These are phyloP conservation scores for Microtus oregoni DNA, from an alignment of 2,113 vertebrate genomes.

Conservation along the genomic window DNA sequence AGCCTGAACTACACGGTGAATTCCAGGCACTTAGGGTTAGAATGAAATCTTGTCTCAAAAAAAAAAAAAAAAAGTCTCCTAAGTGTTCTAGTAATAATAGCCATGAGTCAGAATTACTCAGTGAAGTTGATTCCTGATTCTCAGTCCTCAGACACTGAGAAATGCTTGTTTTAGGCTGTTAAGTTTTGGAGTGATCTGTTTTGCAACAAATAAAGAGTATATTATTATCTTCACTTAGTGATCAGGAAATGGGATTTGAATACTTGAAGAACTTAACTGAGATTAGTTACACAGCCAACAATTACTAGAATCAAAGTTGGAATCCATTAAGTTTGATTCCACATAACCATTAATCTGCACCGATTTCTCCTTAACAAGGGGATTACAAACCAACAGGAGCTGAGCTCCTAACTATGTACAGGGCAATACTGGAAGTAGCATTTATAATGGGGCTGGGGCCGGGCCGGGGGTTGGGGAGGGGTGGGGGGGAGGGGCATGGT, in stretches of 20 bases:
- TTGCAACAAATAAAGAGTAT: neutral
- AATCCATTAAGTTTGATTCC: neutral
- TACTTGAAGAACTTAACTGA: conserved; percentile 11
- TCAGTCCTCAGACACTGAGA: neutral
- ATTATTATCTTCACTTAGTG: neutral
- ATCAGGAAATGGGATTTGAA: neutral
- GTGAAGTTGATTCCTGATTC: neutral
- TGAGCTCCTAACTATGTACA: neutral
- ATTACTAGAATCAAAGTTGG: neutral
- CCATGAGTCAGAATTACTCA: neutral
- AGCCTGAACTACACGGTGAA: neutral
- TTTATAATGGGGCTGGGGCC: too few species aligned
- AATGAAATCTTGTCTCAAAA: neutral
- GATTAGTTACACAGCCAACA: neutral
- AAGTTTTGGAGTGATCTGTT: neutral
- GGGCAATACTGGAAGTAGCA: neutral
- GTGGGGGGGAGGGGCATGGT: too few species aligned
- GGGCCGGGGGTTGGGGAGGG: too few species aligned
- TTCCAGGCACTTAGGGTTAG: neutral
- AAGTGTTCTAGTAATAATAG: neutral
- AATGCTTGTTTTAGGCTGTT: neutral
- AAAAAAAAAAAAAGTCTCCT: neutral
- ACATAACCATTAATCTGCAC: neutral
- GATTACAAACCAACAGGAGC: neutral
- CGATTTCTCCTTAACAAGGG: neutral